Evolutionary conservation across 2,113 vertebrate species (phyloP), one percentile per base, ranked within the genome.

Genomic region (Cinclus cinclus): DNA sequence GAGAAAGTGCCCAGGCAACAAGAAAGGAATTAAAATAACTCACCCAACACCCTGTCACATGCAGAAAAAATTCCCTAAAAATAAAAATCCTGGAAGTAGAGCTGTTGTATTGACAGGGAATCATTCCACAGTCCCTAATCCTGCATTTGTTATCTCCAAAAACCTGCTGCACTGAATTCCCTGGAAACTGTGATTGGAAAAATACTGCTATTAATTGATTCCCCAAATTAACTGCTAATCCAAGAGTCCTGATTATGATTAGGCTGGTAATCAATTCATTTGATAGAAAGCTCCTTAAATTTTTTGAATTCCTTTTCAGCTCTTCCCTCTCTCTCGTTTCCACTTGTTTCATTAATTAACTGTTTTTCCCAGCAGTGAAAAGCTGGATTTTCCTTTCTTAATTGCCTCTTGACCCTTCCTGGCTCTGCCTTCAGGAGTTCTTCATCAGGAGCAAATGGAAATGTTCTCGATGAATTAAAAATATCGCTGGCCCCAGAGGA

Each of bases 261-360:
- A 68, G 87, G 42, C 90, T 88, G 47, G 70, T 96, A 97, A 98
- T 98, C 97, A 97, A 98, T 97, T 96, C 94, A 91, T 86, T 96
- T 93, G 93, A 97, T 95, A 96, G 91, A 87, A 97, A 92, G 96
- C 90, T 94, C 96, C 97, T 94, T 82, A 77, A 60, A 71, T 93
- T 96, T 96, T 94, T 82, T 89, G 84, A 95, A 97, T 95, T 95
- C 95, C 80, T 55, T 81, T 67, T 95, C 85, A 68, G 80, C 90
- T 80, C 78, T 64, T 86, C 84, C 93, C 63, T 89, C 85, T 95
- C 97, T 89, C 83, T 41, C 87, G 95, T 59, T 94, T 44, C 82
- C 93, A 83, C 79, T 87, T 31, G 27, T 89, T 95, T 91, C 94
- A 56, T 91, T 97, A 97, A 98, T 97, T 96, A 97, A 96, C 96